Evolutionary conservation across 2,113 vertebrate genomes (phyloP).

Genomic region (Protomyctophum bolini): DNA sequence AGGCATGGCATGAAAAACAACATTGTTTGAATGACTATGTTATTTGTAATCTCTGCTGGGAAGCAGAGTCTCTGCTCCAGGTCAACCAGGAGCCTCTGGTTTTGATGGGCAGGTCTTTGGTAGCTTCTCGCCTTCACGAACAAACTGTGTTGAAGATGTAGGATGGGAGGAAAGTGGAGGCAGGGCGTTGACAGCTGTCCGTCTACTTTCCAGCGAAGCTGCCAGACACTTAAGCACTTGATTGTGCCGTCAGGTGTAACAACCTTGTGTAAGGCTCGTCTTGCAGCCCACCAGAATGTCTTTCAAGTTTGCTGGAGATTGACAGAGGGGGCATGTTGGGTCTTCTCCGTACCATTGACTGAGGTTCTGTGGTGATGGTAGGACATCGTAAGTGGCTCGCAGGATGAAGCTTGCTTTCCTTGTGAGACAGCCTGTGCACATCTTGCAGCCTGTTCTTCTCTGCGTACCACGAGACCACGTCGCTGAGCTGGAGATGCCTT

Average conservation of each 20-base stretch:
- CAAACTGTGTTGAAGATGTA: neutral
- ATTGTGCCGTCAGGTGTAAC: neutral
- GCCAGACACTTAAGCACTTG: too few relatives aligned
- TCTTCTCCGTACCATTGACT: neutral
- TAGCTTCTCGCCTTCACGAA: neutral
- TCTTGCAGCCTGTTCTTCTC: too few relatives aligned
- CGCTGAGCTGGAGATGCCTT: too few relatives aligned
- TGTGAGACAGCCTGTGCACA: too few relatives aligned
- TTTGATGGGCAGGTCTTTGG: neutral
- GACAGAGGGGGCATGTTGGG: neutral
- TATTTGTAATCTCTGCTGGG: too few relatives aligned
- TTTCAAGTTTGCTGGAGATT: conserved; percentile 5
- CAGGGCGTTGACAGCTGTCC: too few relatives aligned
- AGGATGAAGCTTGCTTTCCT: neutral
- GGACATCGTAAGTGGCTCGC: neutral
- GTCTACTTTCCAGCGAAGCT: too few relatives aligned
- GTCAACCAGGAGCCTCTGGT: neutral
- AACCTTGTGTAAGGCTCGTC: neutral
- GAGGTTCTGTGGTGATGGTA: neutral
- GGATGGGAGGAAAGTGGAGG: neutral
- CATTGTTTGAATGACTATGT: too few relatives aligned
- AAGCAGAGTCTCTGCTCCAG: too few relatives aligned
- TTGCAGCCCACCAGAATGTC: conserved; percentile 3
- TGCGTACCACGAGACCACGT: too few relatives aligned
- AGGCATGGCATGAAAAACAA: too few relatives aligned